Percentiles rank a stretch among this genome's conserved stretches.
Evolutionary conservation across 2,113 vertebrate species (phyloP).

Genomic region (Micronycteris hirsuta): DNA sequence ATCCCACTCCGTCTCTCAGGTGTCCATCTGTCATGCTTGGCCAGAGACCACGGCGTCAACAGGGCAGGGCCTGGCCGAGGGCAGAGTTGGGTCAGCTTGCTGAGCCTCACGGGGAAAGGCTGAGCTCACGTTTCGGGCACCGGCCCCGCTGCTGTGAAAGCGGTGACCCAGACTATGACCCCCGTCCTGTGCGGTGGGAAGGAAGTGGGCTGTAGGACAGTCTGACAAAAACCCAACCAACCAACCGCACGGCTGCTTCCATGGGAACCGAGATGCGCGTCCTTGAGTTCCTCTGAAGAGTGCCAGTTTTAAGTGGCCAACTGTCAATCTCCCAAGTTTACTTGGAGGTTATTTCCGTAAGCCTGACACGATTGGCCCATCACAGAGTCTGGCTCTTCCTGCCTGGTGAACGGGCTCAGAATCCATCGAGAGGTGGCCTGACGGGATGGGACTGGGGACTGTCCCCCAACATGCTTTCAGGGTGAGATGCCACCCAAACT

Average conservation of each 20-base stretch:
- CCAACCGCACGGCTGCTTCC: neutral
- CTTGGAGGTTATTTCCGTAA: neutral
- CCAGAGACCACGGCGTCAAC: no score
- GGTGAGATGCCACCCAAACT: no score
- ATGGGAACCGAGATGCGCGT: neutral
- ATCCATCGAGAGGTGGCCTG: accelerated
- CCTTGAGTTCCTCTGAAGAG: neutral
- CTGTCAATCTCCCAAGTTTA: neutral
- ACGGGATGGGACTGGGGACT: accelerated
- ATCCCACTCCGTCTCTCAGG: neutral
- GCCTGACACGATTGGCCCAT: neutral
- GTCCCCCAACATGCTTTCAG: neutral
- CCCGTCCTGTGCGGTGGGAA: neutral
- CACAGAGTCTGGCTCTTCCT: no score
- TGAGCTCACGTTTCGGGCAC: neutral
- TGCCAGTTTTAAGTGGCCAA: no score
- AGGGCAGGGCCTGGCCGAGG: neutral
- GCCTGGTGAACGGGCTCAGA: no score
- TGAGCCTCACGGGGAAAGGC: neutral
- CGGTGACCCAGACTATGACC: no score
- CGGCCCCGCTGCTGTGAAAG: no score
- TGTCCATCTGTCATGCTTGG: accelerated
- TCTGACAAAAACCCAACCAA: neutral
- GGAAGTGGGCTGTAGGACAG: neutral
- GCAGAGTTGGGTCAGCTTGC: no score